These are phyloP conservation scores for Mus spicilegus DNA, from an alignment of 2,113 vertebrate species.

Conservation along the genomic window DNA sequence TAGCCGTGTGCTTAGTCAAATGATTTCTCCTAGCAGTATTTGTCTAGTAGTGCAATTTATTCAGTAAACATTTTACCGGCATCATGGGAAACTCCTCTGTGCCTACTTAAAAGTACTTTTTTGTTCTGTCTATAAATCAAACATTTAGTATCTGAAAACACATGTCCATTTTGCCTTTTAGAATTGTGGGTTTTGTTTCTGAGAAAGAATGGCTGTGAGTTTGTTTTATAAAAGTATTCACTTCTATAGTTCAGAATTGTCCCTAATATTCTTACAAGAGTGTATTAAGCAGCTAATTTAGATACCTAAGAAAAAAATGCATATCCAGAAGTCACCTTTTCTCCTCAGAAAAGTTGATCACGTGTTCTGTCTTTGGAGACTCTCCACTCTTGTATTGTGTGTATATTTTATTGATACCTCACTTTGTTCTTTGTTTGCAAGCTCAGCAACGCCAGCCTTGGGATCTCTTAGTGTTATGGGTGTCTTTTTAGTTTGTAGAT, in stretches of 20 bases:
- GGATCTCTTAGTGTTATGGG: slow-evolving; percentile 13
- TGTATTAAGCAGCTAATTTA: slow-evolving; percentile 68
- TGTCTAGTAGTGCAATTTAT: slow-evolving; percentile 83
- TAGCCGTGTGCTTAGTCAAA: slow-evolving; percentile 83
- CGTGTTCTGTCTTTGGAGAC: slow-evolving; percentile 47
- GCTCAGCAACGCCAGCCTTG: slow-evolving; percentile 38
- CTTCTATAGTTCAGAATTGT: slow-evolving; percentile 70
- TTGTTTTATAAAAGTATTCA: slow-evolving; percentile 69
- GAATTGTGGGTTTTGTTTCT: slow-evolving; percentile 75
- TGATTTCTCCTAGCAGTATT: slow-evolving; percentile 82
- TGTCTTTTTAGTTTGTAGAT: slow-evolving; percentile 49
- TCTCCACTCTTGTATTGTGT: slow-evolving; percentile 52
- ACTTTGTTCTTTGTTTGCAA: slow-evolving; percentile 55
- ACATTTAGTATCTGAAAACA: slow-evolving; percentile 81
- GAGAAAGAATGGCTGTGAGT: slow-evolving; percentile 67
- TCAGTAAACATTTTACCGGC: slow-evolving; percentile 82
- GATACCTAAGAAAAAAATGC: slow-evolving; percentile 62
- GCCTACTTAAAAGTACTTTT: slow-evolving; percentile 82
- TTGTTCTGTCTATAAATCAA: slow-evolving; percentile 78
- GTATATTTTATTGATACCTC: slow-evolving; percentile 46
- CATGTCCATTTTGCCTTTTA: slow-evolving; percentile 85
- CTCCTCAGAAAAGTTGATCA: slow-evolving; percentile 58
- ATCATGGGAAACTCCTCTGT: slow-evolving; percentile 83
- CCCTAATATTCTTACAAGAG: slow-evolving; percentile 51
- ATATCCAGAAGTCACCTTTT: slow-evolving; percentile 56